Percentiles rank a stretch among this genome's conserved stretches.
phyloP scores from a whole-genome alignment of 1,140 invertebrate species.

The Hypothenemus hampei region DNA sequence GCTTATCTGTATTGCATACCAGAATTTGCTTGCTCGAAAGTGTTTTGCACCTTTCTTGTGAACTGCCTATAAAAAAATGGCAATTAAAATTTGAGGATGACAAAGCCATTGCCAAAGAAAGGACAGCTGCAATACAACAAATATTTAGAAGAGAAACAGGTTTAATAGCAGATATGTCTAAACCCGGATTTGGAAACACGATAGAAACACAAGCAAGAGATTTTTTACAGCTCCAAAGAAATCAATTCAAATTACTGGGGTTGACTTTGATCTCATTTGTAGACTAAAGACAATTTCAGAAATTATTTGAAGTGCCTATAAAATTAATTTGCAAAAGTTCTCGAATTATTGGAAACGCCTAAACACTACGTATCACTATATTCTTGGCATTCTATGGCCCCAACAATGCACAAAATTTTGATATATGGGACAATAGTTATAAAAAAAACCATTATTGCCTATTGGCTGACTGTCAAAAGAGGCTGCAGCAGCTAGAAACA shows the following conservation, averaged over 20 bases:
- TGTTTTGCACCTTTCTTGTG: slow-evolving; percentile 31
- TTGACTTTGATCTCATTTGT: slow-evolving; percentile 29
- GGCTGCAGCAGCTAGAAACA: slow-evolving; percentile 33
- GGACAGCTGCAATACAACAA: slow-evolving; percentile 39
- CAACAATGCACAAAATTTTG: slow-evolving; percentile 43
- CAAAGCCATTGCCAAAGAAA: slow-evolving; percentile 27
- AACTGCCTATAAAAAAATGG: neutral
- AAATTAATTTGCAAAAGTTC: slow-evolving; percentile 35
- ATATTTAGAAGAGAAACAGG: slow-evolving; percentile 35
- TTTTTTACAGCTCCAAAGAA: slow-evolving; percentile 40
- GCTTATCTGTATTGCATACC: slow-evolving; percentile 27
- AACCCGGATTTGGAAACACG: slow-evolving; percentile 40
- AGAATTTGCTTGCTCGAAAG: slow-evolving; percentile 44
- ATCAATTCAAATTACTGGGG: slow-evolving; percentile 34
- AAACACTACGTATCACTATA: slow-evolving; percentile 35
- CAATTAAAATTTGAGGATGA: slow-evolving; percentile 3
- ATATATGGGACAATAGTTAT: slow-evolving; percentile 35
- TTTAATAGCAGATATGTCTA: slow-evolving; percentile 40
- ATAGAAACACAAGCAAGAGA: slow-evolving; percentile 41
- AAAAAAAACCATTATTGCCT: slow-evolving; percentile 32
- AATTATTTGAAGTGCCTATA: slow-evolving; percentile 32
- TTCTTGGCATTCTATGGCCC: slow-evolving; percentile 41
- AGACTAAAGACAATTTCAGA: slow-evolving; percentile 31
- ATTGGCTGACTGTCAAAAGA: slow-evolving; percentile 37
- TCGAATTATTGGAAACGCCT: slow-evolving; percentile 19